Base-by-base conservation (phyloP, 2,797 vertebrate species). In the Cetoscarus ocellatus region DNA sequence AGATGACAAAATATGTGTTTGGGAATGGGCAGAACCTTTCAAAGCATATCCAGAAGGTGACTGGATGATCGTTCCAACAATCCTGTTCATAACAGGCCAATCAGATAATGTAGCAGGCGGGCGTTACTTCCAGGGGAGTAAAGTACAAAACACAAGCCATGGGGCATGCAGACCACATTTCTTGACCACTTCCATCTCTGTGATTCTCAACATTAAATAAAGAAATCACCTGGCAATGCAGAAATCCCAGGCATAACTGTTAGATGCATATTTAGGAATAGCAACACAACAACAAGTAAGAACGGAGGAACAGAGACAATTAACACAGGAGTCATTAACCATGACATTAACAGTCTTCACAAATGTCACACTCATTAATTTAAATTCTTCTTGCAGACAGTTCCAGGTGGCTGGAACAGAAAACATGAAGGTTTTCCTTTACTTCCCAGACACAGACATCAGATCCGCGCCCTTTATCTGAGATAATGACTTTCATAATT, bases 401-500 rank as follows among this genome's bases (percentile, higher is more conserved):
- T 51, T 43, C 10, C 4, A 9, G 18, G 17, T 6, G 1, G 3
- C 27, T 61, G 40, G 18, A 65, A 47, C 70, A 61, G 27, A 58
- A 69, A 48, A 13, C 58, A 12, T 14, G 5, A 50, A 36, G 5
- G 5, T 48, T 49, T 53, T 34, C n/a, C 18, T 10, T 34, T 4
- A 34, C 8, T 39, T 5, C 39, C 6, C 10, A 14, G 45, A 27
- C 27, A 69, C 9, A 10, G 9, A 38, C 45, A 19, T 43, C 48
- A 60, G 38, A 63, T 45, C 15, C 13, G 3, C 1, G 1, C 43
- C 19, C 7, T 58, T 48, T 42, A 42, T 68, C n/a, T 36, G 49
- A 59, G n/a, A 57, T 58, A 62, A 55, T 54, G 36, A 43, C 36
- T 5, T 8, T 61, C 7, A 44, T 19, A 10, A 58, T 47, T 13